Evolutionary conservation across 2,888 invertebrate genomes (phyloP), one percentile per base, ranked within the genome.

Genomic region (Biston betularia): DNA sequence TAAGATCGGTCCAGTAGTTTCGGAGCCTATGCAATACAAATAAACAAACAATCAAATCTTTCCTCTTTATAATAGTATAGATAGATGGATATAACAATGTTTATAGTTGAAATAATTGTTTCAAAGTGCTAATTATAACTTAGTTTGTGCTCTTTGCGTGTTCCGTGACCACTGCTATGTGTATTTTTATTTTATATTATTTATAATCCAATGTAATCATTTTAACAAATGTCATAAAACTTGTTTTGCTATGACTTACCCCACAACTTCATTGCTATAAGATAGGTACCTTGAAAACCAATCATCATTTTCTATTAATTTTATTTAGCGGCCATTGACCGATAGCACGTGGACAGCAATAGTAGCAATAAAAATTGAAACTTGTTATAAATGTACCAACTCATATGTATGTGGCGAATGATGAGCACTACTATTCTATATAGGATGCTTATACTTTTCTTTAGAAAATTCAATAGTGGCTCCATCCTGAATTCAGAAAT

Each of bases 281-380:
- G 6, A 42, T 42, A 8, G 24, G n/a, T 33, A n/a, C 11, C 38
- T 24, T 24, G 24, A 24, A 15, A 42, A 12, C n/a, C 42, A 40
- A 15, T 40, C 24, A 40, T 50, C n/a, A 14, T 14, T 52, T 38
- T 38, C 8, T 14, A 38, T 14, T 52, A 52, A 52, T 34, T 10
- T 33, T 34, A 59, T 44, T 14, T 14, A 59, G n/a, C 52, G 40
- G 53, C 35, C 9, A 5, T 24, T 38, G 40, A 54, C 46, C 33
- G 15, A 38, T 6, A 46, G 12, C 38, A 53, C 15, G 24, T 24
- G 24, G 24, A 24, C 3, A 24, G 24, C 24, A 24, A 24, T 24
- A 24, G 3, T 3, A 24, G 24, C 14, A 46, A 38, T 44, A 42
- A 35, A 24, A 12, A 38, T 24, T 2, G 10, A 42, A 54, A 54